Evolutionary conservation across 2,888 invertebrate species (phyloP).

Genomic region (Caenorhabditis sp.): DNA sequence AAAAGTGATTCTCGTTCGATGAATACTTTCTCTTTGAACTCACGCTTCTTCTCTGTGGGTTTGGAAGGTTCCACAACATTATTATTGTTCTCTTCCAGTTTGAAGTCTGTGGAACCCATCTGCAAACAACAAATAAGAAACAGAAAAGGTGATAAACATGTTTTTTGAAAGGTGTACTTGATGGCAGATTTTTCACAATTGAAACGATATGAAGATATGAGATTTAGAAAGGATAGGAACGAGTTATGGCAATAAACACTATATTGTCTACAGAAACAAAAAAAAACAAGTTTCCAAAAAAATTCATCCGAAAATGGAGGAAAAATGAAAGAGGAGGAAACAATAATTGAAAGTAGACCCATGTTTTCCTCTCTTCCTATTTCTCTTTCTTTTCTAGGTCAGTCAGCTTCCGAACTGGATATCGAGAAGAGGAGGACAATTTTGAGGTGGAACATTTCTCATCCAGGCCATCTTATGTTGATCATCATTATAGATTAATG

Average conservation of each 20-base stretch:
- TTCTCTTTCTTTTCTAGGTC: background rate
- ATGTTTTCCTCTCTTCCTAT: background rate
- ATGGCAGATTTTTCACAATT: background rate
- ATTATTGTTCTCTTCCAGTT: constrained; percentile 37
- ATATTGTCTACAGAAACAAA: background rate
- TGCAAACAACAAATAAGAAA: background rate
- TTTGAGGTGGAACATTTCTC: background rate
- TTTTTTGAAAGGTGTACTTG: background rate
- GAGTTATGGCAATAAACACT: background rate
- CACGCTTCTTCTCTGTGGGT: constrained; percentile 14
- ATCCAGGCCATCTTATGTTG: background rate
- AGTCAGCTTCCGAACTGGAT: background rate
- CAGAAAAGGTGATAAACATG: background rate
- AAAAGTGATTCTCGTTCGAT: constrained; percentile 53
- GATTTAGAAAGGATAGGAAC: background rate
- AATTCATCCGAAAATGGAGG: background rate
- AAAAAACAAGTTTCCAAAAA: background rate
- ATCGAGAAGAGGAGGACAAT: background rate
- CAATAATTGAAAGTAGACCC: background rate
- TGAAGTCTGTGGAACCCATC: constrained; percentile 27
- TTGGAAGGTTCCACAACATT: constrained; percentile 18
- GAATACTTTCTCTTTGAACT: constrained; percentile 60
- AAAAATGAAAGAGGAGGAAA: background rate
- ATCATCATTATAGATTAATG: background rate
- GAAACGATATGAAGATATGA: background rate